These are phyloP conservation scores for Mamestra configurata DNA, from an alignment of 1,140 invertebrate species.

Conservation along the genomic window DNA sequence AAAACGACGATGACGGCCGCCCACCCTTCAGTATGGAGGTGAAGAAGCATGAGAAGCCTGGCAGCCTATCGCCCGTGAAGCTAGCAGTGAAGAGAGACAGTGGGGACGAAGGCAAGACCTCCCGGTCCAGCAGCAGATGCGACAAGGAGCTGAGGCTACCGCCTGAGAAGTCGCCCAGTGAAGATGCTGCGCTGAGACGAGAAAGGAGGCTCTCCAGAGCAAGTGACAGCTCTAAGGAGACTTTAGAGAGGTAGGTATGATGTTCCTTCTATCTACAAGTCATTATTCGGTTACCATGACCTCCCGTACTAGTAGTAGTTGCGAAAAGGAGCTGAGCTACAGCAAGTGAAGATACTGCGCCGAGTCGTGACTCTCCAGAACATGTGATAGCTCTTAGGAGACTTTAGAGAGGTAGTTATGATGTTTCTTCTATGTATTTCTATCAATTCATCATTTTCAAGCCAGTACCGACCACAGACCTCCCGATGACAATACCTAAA, in stretches of 20 bases:
- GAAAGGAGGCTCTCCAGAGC: conserved; percentile 74
- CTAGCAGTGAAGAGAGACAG: conserved; percentile 67
- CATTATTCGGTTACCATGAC: background rate
- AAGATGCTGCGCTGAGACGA: conserved; percentile 67
- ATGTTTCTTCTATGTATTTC: no score
- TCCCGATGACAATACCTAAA: no score
- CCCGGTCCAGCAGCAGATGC: conserved; percentile 71
- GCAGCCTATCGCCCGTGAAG: conserved; percentile 79
- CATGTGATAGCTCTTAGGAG: no score
- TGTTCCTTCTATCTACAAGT: background rate
- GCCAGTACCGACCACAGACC: no score
- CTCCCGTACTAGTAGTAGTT: conserved; percentile 68
- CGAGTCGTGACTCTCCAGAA: no score
- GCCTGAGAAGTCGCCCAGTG: conserved; percentile 78
- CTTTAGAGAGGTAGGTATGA: conserved; percentile 74
- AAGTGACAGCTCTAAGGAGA: conserved; percentile 78
- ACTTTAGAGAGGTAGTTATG: no score
- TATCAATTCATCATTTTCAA: no score
- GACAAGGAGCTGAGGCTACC: conserved; percentile 77
- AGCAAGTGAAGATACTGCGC: no score
- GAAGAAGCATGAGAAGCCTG: conserved; percentile 81
- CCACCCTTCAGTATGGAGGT: conserved; percentile 78
- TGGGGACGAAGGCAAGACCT: conserved; percentile 66
- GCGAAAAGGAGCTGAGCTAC: conserved; percentile 78
- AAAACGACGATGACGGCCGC: conserved; percentile 68